phyloP scores from a whole-genome alignment of 1,140 invertebrate species.

The Bactericera cockerelli region DNA sequence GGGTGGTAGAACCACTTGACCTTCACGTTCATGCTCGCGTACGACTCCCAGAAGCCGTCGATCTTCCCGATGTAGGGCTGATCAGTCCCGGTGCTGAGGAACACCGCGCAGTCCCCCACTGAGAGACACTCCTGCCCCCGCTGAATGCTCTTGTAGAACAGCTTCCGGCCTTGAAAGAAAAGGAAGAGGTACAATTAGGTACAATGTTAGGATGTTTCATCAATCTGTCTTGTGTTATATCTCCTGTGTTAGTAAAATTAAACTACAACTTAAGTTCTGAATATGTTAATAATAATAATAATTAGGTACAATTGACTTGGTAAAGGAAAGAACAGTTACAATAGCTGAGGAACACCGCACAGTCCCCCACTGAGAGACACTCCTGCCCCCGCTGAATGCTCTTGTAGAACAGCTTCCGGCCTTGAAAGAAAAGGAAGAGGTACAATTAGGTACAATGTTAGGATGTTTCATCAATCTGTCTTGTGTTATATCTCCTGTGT shows the following conservation, averaged over 20 bases:
- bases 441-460: too few species aligned
- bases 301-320: too few species aligned
- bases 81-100: constrained; percentile 78
- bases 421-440: too few species aligned
- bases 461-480: too few species aligned
- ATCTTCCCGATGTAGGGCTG: constrained; percentile 83
- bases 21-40: constrained; percentile 73
- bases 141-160: constrained; percentile 76
- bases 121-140: constrained; percentile 66
- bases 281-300: too few species aligned
- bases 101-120: constrained; percentile 80
- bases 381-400: constrained; percentile 74
- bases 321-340: too few species aligned
- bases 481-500: too few species aligned
- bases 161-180: constrained; percentile 72
- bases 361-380: constrained; percentile 69
- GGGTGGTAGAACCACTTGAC: constrained; percentile 96
- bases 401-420: constrained; percentile 75
- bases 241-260: too few species aligned
- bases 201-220: too few species aligned
- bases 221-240: too few species aligned
- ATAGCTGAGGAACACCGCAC: constrained; percentile 83
- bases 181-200: too few species aligned
- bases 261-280: too few species aligned
- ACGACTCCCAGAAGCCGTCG: constrained; percentile 78